A percentile compares a stretch with the other conserved stretches of the same genome.
Conservation (phyloP, 2,113 vertebrate genomes). For the Notechis scutatus region DNA sequence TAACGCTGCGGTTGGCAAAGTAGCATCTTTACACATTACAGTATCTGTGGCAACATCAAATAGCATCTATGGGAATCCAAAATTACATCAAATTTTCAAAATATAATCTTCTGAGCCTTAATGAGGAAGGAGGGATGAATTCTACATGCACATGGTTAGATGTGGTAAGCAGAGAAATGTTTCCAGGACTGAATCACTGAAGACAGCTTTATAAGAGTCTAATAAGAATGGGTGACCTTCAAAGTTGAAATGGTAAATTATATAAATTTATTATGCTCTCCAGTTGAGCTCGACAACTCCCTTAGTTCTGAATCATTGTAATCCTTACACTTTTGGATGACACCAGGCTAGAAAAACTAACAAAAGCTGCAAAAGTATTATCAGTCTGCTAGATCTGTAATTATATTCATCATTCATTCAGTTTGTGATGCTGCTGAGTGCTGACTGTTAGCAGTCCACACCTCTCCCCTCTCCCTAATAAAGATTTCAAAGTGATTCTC, state of each 20-base stretch:
- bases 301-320: background rate
- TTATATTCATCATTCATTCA: background rate
- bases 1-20: background rate
- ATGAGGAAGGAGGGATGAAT: background rate
- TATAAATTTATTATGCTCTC: background rate
- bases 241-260: background rate
- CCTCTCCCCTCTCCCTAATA: no score
- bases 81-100: background rate
- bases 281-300: background rate
- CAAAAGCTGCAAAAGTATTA: background rate
- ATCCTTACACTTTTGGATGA: background rate
- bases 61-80: background rate
- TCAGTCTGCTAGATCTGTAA: fast-evolving
- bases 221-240: background rate
- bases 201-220: background rate
- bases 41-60: background rate
- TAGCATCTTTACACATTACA: background rate
- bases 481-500: background rate
- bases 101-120: background rate
- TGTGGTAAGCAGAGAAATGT: background rate
- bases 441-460: background rate
- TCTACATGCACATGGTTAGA: background rate
- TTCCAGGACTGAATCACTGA: background rate
- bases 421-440: fast-evolving
- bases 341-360: background rate